Conservation (phyloP, 2,888 invertebrate genomes). For the Cancer borealis region DNA sequence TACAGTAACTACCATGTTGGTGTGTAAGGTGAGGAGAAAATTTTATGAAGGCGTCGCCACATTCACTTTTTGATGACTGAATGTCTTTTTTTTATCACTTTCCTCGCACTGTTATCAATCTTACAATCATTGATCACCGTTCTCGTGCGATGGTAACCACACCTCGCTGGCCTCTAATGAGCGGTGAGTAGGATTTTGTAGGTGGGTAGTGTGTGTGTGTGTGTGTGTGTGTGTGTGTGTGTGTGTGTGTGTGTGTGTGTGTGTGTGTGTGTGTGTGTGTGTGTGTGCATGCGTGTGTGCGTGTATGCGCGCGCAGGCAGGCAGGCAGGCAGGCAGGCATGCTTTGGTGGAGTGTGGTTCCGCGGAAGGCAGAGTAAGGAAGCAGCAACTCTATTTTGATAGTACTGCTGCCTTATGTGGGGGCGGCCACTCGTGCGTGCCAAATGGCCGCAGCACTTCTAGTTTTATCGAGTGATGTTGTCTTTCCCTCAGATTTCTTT, state of each 20-base stretch:
- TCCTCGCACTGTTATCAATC: neutral
- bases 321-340: no score
- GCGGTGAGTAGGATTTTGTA: neutral
- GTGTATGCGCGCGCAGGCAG: neutral
- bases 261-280: slow-evolving; percentile 39
- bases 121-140: neutral
- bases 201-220: neutral
- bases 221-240: slow-evolving; percentile 39
- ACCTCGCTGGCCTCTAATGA: neutral
- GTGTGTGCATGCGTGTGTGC: neutral
- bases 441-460: neutral
- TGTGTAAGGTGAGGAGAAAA: neutral
- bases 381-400: no score
- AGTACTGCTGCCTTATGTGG: neutral
- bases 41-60: neutral
- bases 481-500: slow-evolving; percentile 2
- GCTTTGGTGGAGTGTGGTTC: no score
- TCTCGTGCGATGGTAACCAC: neutral
- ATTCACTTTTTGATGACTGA: neutral
- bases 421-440: neutral
- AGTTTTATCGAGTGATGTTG: neutral
- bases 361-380: no score
- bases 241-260: slow-evolving; percentile 35
- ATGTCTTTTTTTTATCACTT: neutral
- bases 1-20: neutral